These are phyloP conservation scores for Loris lydekkerianus DNA, from an alignment of 2,797 vertebrate genomes.

Conservation along the genomic window DNA sequence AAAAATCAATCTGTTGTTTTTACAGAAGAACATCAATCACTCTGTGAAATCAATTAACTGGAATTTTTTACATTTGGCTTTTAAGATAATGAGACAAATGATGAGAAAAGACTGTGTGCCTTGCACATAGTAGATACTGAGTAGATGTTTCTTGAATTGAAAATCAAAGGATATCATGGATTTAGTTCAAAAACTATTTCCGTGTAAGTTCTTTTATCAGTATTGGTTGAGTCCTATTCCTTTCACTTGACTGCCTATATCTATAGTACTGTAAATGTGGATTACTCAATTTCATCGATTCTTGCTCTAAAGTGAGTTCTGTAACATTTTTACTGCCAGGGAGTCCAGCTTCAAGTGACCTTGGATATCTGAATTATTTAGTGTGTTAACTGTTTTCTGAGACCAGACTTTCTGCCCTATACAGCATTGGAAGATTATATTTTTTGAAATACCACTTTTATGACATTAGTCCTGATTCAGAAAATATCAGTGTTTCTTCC, in stretches of 20 bases:
- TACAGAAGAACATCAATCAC: constrained; percentile 75
- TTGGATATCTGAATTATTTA: not conserved
- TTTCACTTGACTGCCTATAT: not conserved
- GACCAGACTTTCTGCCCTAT: not conserved
- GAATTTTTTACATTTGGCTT: constrained; percentile 49
- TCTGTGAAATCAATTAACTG: constrained; percentile 69
- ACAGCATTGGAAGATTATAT: not conserved
- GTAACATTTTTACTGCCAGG: not conserved
- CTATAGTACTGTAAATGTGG: not conserved
- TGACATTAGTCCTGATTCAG: not conserved
- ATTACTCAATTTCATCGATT: not conserved
- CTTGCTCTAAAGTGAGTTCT: not conserved
- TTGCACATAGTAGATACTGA: not conserved
- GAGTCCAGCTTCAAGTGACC: not conserved
- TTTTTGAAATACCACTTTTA: not conserved
- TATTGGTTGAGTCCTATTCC: not conserved
- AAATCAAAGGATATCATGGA: not conserved
- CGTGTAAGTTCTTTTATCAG: not conserved
- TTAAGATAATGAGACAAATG: constrained; percentile 50
- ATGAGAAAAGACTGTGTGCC: not conserved
- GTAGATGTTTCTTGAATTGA: constrained; percentile 24
- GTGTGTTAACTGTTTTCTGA: not conserved
- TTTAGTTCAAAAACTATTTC: constrained; percentile 6
- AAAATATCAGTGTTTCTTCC: not conserved
- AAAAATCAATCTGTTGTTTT: constrained; percentile 81